Evolutionary conservation across 1,140 invertebrate genomes (phyloP), one percentile per base, ranked within the genome.

Genomic region (Drosophila persimilis): DNA sequence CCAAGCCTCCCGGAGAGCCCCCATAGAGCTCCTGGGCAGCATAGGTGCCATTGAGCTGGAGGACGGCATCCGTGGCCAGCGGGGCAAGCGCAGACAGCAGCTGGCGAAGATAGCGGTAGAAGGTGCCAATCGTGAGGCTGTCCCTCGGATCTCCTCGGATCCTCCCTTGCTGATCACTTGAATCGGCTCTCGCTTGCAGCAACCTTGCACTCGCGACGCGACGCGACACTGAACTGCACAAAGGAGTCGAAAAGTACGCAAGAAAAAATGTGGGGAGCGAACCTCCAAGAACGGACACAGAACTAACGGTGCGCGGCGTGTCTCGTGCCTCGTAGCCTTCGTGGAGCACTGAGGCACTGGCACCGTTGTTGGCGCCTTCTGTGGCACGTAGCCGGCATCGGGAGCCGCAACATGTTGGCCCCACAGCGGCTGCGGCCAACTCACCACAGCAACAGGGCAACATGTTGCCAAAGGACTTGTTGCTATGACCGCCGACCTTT

Each of bases 111-210:
- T 60, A 75, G 45, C 56, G 59, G 17, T 61, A 50, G 39, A 53
- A 54, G 62, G 62, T 57, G 59, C 57, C 55, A 77, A 85, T 85
- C 31, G 81, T 85, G 77, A 86, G 77, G 81, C 81, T 63, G 74
- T 77, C 47, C 64, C 47, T 66, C 7, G 9, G 51, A 15, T 61
- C 26, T 15, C 41, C 29, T 9, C 44, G n/a, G 53, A 46, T 9
- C 35, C 35, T 39, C 3, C 11, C 35, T 13, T 13, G 3, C 35
- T 39, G 35, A 39, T 13, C 35, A 39, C 9, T 9, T 3, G 35
- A 39, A 5, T 4, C 9, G 9, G 9, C 35, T 35, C 3, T 2
- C 8, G n/a, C 24, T 29, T 2, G 22, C 47, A 3, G 8, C 11
- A 17, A 11, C 8, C 29, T 7, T 29, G 44, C n/a, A 54, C 5